Evolutionary conservation across 2,113 vertebrate genomes (phyloP), one percentile per base, ranked within the genome.

Genomic region (Corythaixoides concolor): DNA sequence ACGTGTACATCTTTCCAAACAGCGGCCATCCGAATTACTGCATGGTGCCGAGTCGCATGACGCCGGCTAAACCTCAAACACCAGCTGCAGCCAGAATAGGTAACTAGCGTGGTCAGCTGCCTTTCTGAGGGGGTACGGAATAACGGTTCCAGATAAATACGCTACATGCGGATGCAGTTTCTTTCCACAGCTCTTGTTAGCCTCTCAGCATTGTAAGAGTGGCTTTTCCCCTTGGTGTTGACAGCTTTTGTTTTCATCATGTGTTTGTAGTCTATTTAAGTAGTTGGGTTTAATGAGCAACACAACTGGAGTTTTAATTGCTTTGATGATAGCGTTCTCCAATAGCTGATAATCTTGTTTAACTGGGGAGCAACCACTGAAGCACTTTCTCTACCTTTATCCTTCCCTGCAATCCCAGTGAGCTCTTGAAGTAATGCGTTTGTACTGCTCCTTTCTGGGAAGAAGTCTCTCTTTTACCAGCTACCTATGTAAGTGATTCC

Each of bases 161-260:
- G 1, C 8, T 1, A 0, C 3, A 1, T 5, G 11, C 9, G 20
- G 8, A 0, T 4, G 5, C 11, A 3, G 9, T 13, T 37, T 21
- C 16, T 28, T 2, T 10, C 7, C 17, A 14, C 13, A 47, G 9
- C 20, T 68, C 15, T 7, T 6, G 7, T 53, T 33, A 23, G 33
- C 16, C 5, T 39, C 41, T 11, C 7, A 3, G 56, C 12, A 5
- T 10, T 13, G 18, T 33, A 28, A 7, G 13, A 33, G 32, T 15
- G 21, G 17, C 55, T 74, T 17, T 30, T 41, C 27, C 27, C 26
- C 24, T 15, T 39, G 9, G 21, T 8, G 7, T 9, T 11, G n/a
- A 4, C n/a, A 23, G 50, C 7, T 47, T 60, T n/a, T 74, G 45
- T 26, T 30, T 35, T 60, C 22, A 8, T 22, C 2, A 0, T 49